Evolutionary conservation across 2,888 invertebrate species (phyloP), one percentile per base, ranked within the genome.

Genomic region (Eristalis intricaria): DNA sequence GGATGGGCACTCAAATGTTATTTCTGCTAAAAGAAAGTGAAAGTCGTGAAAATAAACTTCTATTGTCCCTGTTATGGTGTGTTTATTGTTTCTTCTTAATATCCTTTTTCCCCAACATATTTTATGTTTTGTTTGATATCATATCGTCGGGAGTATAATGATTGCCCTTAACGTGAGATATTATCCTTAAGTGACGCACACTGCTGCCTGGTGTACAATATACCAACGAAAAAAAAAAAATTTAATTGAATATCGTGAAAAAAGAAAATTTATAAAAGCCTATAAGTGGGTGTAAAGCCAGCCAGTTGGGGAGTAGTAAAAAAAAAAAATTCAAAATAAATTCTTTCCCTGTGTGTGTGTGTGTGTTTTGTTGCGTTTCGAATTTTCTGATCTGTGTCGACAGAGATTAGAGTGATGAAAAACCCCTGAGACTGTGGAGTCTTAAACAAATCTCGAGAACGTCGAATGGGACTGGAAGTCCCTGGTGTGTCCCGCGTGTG

Each of bases 21-120:
- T 78, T 73, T 71, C 68, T 43, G 22, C 32, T 13, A 58, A 58
- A 68, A 77, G 73, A 15, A 85, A 82, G 68, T 43, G 78, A 83
- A 86, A 68, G 78, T 75, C 65, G 73, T 85, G 85, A 85, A 85
- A 85, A 81, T 81, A 85, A 86, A 86, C 86, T 83, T 66, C 74
- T 70, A 77, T 76, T 80, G 81, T 38, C 68, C 77, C 38, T 61
- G 78, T 82, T 78, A 86, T 83, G 38, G 78, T 71, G 74, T 66
- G 60, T 68, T 83, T 66, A 66, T 77, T 77, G 68, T 64, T 79
- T 79, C 43, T 73, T 66, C 64, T 43, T 85, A 71, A 71, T 73
- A 68, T 73, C 71, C 76, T 73, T 80, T 29, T 71, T 58, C 58
- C 64, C 74, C 50, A 56, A 75, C 74, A 58, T 38, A 50, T 50